Conservation (phyloP, 2,113 vertebrate genomes). For the Stegastes partitus region DNA sequence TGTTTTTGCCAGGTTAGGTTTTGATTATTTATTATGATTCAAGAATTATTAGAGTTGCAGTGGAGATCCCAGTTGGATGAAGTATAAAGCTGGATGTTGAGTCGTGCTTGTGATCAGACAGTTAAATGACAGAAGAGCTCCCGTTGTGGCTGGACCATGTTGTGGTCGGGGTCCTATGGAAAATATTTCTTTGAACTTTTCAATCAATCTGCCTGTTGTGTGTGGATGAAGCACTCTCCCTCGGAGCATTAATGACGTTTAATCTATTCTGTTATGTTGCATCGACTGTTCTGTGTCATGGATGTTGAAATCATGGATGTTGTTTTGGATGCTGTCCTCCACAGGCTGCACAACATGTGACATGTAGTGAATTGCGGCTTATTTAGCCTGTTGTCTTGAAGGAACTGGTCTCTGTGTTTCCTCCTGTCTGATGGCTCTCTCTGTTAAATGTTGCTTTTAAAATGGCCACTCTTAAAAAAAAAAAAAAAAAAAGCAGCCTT, state of each 20-base stretch:
- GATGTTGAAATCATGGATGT: not conserved
- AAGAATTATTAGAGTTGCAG: too few relatives aligned
- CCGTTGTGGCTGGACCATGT: too few relatives aligned
- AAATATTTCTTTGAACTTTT: not conserved
- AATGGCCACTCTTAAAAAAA: constrained; percentile 5
- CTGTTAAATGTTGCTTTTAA: constrained; percentile 14
- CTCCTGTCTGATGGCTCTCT: not conserved
- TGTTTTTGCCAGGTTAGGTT: too few relatives aligned
- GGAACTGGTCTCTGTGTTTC: too few relatives aligned
- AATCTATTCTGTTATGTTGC: not conserved
- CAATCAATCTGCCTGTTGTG: not conserved
- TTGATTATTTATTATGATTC: too few relatives aligned
- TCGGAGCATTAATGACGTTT: not conserved
- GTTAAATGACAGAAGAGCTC: not conserved
- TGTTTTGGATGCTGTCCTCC: not conserved
- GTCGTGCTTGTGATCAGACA: not conserved
- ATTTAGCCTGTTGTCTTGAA: too few relatives aligned
- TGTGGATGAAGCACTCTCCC: not conserved
- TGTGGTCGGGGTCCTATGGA: too few relatives aligned
- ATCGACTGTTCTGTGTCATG: not conserved
- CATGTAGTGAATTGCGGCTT: too few relatives aligned
- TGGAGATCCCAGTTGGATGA: too few relatives aligned
- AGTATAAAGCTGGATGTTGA: not conserved
- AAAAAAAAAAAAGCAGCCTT: not conserved
- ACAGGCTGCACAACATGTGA: too few relatives aligned